Evolutionary conservation across 1,140 invertebrate species (phyloP).

Genomic region (Drosophila mauritiana): DNA sequence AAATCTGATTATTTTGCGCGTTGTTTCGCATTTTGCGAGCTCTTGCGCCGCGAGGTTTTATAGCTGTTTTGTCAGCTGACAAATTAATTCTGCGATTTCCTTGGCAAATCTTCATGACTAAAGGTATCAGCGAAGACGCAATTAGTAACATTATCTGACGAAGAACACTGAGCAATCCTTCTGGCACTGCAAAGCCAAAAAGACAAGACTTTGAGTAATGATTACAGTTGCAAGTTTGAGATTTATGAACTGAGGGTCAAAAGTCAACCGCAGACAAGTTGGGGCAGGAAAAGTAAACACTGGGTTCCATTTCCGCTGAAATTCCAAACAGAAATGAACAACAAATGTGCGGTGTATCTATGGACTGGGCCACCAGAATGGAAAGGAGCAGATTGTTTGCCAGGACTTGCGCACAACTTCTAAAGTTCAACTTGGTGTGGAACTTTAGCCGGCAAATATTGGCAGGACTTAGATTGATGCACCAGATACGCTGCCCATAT

Average conservation of each 20-base stretch:
- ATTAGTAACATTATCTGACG: slow-evolving; percentile 31
- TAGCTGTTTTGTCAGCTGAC: slow-evolving; percentile 51
- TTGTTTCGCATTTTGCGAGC: slow-evolving; percentile 68
- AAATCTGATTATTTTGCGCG: slow-evolving; percentile 79
- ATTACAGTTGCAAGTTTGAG: slow-evolving; percentile 20
- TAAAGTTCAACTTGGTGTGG: slow-evolving; percentile 7
- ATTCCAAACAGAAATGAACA: slow-evolving; percentile 1
- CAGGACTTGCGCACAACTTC: slow-evolving; percentile 13
- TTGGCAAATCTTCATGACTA: background rate
- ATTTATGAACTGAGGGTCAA: slow-evolving; percentile 40
- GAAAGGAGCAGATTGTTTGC: slow-evolving; percentile 9
- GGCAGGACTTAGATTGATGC: slow-evolving; percentile 27
- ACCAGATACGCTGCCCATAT: slow-evolving; percentile 4
- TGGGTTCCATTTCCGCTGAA: slow-evolving; percentile 3
- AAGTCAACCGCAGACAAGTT: slow-evolving; percentile 53
- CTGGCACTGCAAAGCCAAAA: background rate
- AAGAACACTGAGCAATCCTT: slow-evolving; percentile 20
- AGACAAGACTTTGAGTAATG: slow-evolving; percentile 31
- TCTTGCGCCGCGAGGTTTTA: slow-evolving; percentile 13
- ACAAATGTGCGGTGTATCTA: slow-evolving; percentile 6
- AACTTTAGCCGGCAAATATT: slow-evolving; percentile 10
- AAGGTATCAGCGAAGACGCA: slow-evolving; percentile 26
- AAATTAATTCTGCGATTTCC: slow-evolving; percentile 41
- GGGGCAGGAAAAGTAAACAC: slow-evolving; percentile 7
- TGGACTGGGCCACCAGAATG: background rate